Percentiles rank a stretch among this genome's conserved stretches.
Evolutionary conservation across 2,113 vertebrate genomes (phyloP).

Genomic region (Variabilichromis moorii): DNA sequence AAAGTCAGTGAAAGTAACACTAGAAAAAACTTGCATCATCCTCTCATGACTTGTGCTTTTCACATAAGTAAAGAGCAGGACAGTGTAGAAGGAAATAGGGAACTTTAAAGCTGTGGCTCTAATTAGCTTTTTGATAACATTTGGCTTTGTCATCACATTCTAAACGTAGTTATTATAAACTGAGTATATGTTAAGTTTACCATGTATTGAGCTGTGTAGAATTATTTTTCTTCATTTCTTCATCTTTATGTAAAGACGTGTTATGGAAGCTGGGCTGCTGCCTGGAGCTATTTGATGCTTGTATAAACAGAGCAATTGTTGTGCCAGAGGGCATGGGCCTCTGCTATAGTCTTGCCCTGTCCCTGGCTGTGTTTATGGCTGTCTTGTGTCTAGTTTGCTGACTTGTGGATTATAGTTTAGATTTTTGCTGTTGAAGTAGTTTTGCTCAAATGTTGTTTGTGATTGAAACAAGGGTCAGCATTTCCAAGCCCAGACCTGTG

Average conservation of each 20-base stretch:
- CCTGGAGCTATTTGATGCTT: background rate
- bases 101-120: background rate
- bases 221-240: background rate
- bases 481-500: background rate
- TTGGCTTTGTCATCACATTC: background rate
- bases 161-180: background rate
- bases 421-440: background rate
- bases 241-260: background rate
- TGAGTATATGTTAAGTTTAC: background rate
- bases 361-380: background rate
- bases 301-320: background rate
- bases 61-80: background rate
- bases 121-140: background rate
- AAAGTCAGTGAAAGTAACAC: conserved; percentile 3
- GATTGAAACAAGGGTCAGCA: background rate
- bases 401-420: background rate
- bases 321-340: background rate
- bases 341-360: background rate
- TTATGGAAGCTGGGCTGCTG: background rate
- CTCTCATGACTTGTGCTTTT: background rate
- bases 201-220: background rate
- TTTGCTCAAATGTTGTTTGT: background rate
- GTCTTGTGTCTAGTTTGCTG: background rate
- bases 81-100: background rate
- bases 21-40: background rate